Evolutionary conservation across 2,113 vertebrate species (phyloP), one percentile per base, ranked within the genome.

Genomic region (Azemiops feae): DNA sequence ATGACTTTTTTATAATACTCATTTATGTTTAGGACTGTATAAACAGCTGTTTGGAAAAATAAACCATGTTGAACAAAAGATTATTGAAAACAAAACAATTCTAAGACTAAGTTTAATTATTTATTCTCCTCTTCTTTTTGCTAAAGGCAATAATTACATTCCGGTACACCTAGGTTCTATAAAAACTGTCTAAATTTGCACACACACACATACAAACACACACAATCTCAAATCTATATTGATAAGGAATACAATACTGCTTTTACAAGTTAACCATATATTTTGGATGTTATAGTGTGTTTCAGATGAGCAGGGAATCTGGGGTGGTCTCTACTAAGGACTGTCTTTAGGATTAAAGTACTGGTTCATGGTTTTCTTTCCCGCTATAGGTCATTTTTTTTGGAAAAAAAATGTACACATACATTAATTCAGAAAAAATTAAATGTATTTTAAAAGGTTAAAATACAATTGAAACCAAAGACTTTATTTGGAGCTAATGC

Each of bases 1-100:
- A 1, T 4, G 20, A 74, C 85, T 93, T 74, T 93, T 60, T 91
- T 23, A 92, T 60, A 91, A 6, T 0, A 54, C 85, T 95, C 90
- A 74, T 92, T 93, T 93, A 57, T 88, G 89, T 69, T 92, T 88
- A 69, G 90, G 91, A 88, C 91, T 91, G 57, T 60, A 25, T 60
- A 85, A 20, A 92, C 87, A 94, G 94, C 86, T 93, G 91, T 87
- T 89, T 91, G 64, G 93, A 94, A 89, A 93, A 95, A 92, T 0
- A 6, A 0, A 60, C 4, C 60, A 69, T n/a, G 14, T n/a, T 69
- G 60, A 30, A 69, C n/a, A 69, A 69, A 69, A 69, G 4, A 4
- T n/a, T n/a, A 69, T 69, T 69, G 30, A 69, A 69, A 69, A 69
- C 30, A 69, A 69, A 64, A 69, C 11, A n/a, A 69, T 69, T 69